phyloP scores from a whole-genome alignment of 2,113 vertebrate genomes.

The Phodopus roborovskii region DNA sequence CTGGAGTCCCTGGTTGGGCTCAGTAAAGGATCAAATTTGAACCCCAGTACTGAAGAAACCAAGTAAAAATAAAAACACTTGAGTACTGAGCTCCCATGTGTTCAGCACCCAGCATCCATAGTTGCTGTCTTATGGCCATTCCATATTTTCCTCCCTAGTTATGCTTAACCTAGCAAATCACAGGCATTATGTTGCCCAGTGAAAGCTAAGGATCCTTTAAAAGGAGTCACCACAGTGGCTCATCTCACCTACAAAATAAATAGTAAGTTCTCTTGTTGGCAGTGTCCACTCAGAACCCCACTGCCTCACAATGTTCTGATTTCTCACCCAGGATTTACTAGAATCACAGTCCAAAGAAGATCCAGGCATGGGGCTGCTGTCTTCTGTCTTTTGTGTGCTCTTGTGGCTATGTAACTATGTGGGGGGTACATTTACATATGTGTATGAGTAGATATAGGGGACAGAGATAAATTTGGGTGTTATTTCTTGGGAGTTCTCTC shows the following conservation, averaged over 20 bases:
- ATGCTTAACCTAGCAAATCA: not conserved
- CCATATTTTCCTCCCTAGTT: rapidly evolving
- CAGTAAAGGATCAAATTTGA: not conserved
- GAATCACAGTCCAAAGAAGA: not conserved
- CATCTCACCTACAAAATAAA: not conserved
- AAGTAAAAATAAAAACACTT: not conserved
- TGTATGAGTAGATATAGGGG: too few relatives aligned
- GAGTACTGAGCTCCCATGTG: rapidly evolving
- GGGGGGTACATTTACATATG: not conserved
- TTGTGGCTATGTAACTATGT: too few relatives aligned
- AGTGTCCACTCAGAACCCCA: not conserved
- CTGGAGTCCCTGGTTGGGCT: not conserved
- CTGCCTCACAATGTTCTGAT: not conserved
- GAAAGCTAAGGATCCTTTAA: not conserved
- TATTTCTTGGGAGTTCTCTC: not conserved
- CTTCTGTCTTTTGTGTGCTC: not conserved
- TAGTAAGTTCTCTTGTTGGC: not conserved
- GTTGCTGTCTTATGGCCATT: rapidly evolving
- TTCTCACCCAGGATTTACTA: rapidly evolving
- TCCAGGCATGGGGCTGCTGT: not conserved
- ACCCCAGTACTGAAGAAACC: not conserved
- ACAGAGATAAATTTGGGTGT: not conserved
- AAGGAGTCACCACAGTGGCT: not conserved
- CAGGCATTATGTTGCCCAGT: not conserved
- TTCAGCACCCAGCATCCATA: rapidly evolving